phyloP scores from a whole-genome alignment of 2,888 invertebrate species.

The Drosophila kanekoi region DNA sequence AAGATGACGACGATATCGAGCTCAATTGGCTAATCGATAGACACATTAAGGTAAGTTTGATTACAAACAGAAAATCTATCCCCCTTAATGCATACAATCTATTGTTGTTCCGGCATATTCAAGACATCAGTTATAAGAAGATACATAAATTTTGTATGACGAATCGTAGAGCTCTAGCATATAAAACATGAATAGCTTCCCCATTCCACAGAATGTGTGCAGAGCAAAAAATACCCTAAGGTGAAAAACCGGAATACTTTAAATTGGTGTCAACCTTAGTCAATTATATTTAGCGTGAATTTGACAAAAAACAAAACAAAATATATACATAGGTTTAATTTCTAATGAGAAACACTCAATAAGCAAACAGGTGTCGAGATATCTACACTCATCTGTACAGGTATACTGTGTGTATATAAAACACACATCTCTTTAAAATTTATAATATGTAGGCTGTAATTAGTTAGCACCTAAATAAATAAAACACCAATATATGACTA shows the following conservation, averaged over 20 bases:
- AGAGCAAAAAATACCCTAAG: conserved; percentile 9
- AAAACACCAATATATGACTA: conserved; percentile 32
- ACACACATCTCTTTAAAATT: not conserved
- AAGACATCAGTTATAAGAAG: too few relatives aligned
- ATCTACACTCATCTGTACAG: not conserved
- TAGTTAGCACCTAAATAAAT: conserved; percentile 2
- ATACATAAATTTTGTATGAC: too few relatives aligned
- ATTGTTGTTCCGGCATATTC: too few relatives aligned
- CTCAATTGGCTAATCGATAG: conserved; percentile 97
- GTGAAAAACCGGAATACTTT: conserved; percentile 49
- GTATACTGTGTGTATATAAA: not conserved
- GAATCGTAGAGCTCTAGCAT: too few relatives aligned
- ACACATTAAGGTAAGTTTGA: conserved; percentile 92
- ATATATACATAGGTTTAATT: conserved; percentile 9
- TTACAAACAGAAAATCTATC: too few relatives aligned
- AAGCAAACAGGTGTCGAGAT: conserved; percentile 4
- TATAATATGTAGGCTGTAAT: conserved; percentile 21
- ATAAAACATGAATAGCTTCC: not conserved
- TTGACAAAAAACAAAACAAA: conserved; percentile 11
- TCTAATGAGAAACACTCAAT: conserved; percentile 6
- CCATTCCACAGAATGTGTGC: conserved; percentile 6
- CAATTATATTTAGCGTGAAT: conserved; percentile 39
- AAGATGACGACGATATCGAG: conserved; percentile 98
- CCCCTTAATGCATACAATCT: too few relatives aligned
- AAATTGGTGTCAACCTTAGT: conserved; percentile 27